Base-by-base conservation (phyloP, 1,140 invertebrate species). In the Conus ventricosus region DNA sequence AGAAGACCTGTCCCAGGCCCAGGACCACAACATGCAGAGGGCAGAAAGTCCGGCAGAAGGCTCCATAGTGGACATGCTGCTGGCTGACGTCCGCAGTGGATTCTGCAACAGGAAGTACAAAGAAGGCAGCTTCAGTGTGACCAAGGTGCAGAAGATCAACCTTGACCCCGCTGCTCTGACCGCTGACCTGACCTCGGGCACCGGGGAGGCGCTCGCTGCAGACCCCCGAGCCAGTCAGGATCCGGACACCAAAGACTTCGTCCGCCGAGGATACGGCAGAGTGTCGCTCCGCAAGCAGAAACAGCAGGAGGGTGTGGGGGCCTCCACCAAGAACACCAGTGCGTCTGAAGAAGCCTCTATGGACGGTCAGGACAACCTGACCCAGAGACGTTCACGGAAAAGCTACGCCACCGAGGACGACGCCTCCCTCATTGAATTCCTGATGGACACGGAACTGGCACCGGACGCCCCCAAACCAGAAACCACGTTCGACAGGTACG, bases 1-100 rank as follows among this genome's bases (percentile, higher is more conserved):
- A 87, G 91, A 88, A 71, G 91, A 89, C 84, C 15, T 89, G 23
- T 81, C 88, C n/a, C 85, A 90, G n/a, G 85, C 90, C 10, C 51
- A 60, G 71, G 87, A 90, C n/a, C 80, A 90, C 83, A 60, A 81
- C 39, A 89, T 88, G 80, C 83, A 91, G 15, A n/a, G 88, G 75
- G 39, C 87, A n/a, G 76, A 76, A 17, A 88, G 76, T 6, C 88
- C 90, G 17, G 89, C 90, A 13, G 89, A 93, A 25, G 92, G 89
- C 27, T 92, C 91, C 63, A 94, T 94, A 53, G 92, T 94, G 7
- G 94, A 94, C 80, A 90, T 93, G 91, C 88, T 94, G 51, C 87
- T 94, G 53, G 94, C 93, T 39, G 93, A 94, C 81, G 93, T 94
- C 54, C 84, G 93, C 53, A 93, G 91, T 84, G 94, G 94, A 54